Evolutionary conservation across 2,797 vertebrate genomes (phyloP).

Genomic region (Mastacembelus armatus): DNA sequence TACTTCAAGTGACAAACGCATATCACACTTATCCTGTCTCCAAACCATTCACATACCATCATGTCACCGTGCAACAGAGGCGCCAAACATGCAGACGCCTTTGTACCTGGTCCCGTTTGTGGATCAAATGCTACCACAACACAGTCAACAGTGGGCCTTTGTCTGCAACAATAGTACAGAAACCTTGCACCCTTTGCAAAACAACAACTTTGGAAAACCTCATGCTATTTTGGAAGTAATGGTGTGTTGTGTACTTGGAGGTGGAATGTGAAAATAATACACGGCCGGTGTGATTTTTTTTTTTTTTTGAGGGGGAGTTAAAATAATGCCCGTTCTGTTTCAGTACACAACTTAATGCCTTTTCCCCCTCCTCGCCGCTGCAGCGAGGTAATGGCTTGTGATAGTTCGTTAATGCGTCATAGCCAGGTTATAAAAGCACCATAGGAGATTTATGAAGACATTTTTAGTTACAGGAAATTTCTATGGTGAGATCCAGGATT

Average conservation of each 20-base stretch:
- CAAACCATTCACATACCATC: constrained; percentile 47
- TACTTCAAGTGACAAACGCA: constrained; percentile 24
- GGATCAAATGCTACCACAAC: constrained; percentile 58
- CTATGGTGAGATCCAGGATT: constrained; percentile 51
- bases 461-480: constrained; percentile 82
- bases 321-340: constrained; percentile 76
- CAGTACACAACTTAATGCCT: constrained; percentile 68
- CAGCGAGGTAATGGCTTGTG: constrained; percentile 72
- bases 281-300: constrained; percentile 1
- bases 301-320: constrained; percentile 29
- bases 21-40: constrained; percentile 21
- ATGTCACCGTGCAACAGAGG: constrained; percentile 35
- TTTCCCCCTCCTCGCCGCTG: constrained; percentile 20
- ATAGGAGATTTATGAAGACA: constrained; percentile 77
- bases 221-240: constrained; percentile 52
- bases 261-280: constrained; percentile 71
- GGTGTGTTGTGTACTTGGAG: constrained; percentile 54
- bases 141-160: constrained; percentile 58
- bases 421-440: constrained; percentile 77
- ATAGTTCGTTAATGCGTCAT: constrained; percentile 80
- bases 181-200: constrained; percentile 42
- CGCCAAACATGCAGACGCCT: constrained; percentile 45
- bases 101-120: constrained; percentile 48
- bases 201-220: constrained; percentile 59
- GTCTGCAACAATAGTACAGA: constrained; percentile 52